Evolutionary conservation across 1,140 invertebrate species (phyloP).

Genomic region (Diorhabda sublineata): DNA sequence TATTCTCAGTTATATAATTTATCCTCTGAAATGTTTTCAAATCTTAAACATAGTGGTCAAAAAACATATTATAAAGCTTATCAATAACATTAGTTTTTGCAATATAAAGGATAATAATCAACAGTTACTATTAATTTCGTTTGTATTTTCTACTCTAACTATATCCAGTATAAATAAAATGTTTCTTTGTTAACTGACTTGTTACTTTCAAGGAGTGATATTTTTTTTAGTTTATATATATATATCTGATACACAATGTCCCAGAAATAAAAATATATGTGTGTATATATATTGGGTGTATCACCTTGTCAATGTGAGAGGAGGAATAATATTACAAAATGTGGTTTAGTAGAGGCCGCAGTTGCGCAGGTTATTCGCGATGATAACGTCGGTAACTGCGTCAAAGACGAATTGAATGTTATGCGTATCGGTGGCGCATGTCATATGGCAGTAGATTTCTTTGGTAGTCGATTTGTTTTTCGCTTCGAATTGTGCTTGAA

Average conservation of each 20-base stretch:
- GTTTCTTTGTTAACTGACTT: too few species aligned
- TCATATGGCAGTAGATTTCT: conserved; percentile 90
- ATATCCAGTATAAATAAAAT: too few species aligned
- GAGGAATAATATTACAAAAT: conserved; percentile 25
- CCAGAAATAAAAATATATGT: background rate
- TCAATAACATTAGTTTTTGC: too few species aligned
- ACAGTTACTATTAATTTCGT: too few species aligned
- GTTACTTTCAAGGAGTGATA: too few species aligned
- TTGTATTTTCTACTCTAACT: too few species aligned
- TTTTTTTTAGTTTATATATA: background rate
- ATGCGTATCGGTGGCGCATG: conserved; percentile 86
- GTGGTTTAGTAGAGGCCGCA: conserved; percentile 63
- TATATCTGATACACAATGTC: background rate
- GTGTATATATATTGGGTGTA: background rate
- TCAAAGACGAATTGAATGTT: conserved; percentile 93
- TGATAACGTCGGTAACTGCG: conserved; percentile 88
- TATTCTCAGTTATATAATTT: too few species aligned
- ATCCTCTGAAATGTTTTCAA: too few species aligned
- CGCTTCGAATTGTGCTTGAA: conserved; percentile 85
- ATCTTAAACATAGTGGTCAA: too few species aligned
- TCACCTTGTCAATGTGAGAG: conserved; percentile 22
- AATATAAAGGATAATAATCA: too few species aligned
- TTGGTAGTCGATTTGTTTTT: conserved; percentile 83
- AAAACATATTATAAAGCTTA: too few species aligned
- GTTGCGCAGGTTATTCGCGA: conserved; percentile 90